Evolutionary conservation across 35 echinoderm and acorn worm genomes (phyloP).

Genomic region (Patiria miniata): DNA sequence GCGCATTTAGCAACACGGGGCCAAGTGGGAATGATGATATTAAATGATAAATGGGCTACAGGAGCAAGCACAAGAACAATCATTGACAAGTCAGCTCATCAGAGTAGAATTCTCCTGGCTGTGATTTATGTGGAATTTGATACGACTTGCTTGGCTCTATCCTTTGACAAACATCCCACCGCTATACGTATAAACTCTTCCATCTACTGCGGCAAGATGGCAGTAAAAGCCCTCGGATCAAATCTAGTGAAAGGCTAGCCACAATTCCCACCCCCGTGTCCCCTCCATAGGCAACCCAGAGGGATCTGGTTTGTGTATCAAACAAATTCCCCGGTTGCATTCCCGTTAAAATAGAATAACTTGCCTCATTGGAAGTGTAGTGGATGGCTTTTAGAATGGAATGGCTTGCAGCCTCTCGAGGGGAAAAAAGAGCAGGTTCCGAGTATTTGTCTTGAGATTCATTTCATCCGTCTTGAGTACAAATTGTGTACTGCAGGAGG

Average conservation of each 20-base stretch:
- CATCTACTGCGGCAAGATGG: neutral
- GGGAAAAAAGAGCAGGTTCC: neutral
- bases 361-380: neutral
- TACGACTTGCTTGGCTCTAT: neutral
- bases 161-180: neutral
- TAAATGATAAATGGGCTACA: neutral
- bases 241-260: slow-evolving; percentile 12
- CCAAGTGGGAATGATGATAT: slow-evolving; percentile 12
- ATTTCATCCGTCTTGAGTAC: neutral
- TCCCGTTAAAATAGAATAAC: slow-evolving; percentile 17
- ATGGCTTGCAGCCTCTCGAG: slow-evolving; percentile 6
- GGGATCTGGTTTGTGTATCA: slow-evolving; percentile 22
- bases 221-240: neutral
- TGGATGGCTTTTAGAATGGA: slow-evolving; percentile 14
- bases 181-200: neutral
- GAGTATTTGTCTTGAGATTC: slow-evolving; percentile 25
- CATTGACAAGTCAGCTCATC: no score
- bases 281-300: neutral
- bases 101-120: no score
- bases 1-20: neutral
- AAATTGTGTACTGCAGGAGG: slow-evolving; percentile 13
- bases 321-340: neutral
- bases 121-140: no score
- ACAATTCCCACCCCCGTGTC: neutral
- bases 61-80: neutral